These are phyloP conservation scores for Pseudois nayaur DNA, from an alignment of 2,113 vertebrate genomes.

Conservation along the genomic window DNA sequence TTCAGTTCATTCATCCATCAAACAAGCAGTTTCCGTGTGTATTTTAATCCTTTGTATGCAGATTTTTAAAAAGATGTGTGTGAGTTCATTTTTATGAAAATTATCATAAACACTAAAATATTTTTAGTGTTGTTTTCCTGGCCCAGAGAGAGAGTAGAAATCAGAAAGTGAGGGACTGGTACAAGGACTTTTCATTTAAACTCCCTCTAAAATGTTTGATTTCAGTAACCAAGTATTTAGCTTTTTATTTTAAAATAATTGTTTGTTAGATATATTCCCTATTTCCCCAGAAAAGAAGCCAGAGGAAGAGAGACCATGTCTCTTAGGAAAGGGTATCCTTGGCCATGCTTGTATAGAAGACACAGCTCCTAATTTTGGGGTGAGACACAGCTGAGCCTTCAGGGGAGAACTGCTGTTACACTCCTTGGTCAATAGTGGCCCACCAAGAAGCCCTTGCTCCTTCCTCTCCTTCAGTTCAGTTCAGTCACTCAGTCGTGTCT, in stretches of 20 bases:
- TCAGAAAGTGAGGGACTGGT: background rate
- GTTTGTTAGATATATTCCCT: background rate
- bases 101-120: background rate
- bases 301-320: background rate
- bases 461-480: background rate
- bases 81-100: background rate
- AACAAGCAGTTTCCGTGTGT: background rate
- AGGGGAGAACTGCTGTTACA: background rate
- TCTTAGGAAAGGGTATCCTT: background rate
- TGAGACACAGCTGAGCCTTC: too few species aligned
- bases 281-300: background rate
- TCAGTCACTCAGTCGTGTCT: background rate
- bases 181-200: background rate
- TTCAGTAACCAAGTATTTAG: background rate
- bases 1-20: background rate
- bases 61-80: background rate
- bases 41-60: background rate
- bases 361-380: background rate
- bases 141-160: background rate
- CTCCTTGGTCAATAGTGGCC: fast-evolving
- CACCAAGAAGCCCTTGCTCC: too few species aligned
- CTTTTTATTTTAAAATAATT: background rate
- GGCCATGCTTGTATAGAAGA: background rate
- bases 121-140: background rate
- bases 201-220: background rate